phyloP scores from a whole-genome alignment of 2,113 vertebrate genomes.

The Eulemur rufifrons region DNA sequence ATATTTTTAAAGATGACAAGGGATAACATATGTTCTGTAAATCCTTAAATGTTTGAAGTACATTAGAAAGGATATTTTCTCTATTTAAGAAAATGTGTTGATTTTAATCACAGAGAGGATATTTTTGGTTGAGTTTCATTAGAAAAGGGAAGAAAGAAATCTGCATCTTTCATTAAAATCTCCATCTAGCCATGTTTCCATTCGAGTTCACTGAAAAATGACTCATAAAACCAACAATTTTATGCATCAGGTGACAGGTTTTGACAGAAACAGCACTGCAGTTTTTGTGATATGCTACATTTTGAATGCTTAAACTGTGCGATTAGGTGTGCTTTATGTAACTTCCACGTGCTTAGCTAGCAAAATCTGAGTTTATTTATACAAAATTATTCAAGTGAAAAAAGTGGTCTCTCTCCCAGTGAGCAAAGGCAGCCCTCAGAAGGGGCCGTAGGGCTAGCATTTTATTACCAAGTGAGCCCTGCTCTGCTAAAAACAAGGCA shows the following conservation, averaged over 20 bases:
- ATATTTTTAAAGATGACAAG: neutral
- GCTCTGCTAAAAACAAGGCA: neutral
- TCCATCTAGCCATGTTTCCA: conserved; percentile 65
- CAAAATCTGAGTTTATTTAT: conserved; percentile 81
- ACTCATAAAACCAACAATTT: conserved; percentile 76
- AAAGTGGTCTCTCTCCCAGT: conserved; percentile 58
- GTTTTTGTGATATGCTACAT: conserved; percentile 66
- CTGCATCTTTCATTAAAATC: conserved; percentile 75
- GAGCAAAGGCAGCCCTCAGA: neutral
- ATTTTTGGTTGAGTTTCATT: conserved; percentile 39
- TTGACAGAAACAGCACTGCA: conserved; percentile 65
- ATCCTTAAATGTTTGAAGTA: neutral
- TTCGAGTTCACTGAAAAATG: conserved; percentile 73
- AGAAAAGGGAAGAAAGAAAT: conserved; percentile 49
- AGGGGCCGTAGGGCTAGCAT: neutral
- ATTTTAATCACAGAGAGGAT: conserved; percentile 42
- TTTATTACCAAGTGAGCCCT: neutral
- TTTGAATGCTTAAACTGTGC: conserved; percentile 67
- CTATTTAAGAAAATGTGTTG: conserved; percentile 36
- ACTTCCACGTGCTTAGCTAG: conserved; percentile 84
- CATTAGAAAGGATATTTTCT: neutral
- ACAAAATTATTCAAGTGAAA: conserved; percentile 64
- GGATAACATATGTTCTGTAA: neutral
- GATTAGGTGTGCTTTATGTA: conserved; percentile 82
- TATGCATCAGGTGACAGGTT: conserved; percentile 72